Evolutionary conservation across 2,888 invertebrate species (phyloP).

Genomic region (Erebia aethiops): DNA sequence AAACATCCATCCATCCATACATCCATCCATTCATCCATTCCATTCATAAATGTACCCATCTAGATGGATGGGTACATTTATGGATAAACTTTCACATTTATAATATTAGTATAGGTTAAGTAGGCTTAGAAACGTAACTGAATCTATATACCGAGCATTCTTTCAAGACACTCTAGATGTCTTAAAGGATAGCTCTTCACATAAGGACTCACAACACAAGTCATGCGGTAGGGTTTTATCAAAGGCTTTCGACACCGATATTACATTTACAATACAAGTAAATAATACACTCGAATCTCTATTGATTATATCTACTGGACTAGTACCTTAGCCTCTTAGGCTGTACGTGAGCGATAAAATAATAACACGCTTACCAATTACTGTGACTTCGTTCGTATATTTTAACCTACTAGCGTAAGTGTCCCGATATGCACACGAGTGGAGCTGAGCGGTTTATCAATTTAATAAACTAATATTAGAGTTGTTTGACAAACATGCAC

Average conservation of each 20-base stretch:
- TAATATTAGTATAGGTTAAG: too few species aligned
- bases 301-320: neutral
- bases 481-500: too few species aligned
- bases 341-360: conserved; percentile 8
- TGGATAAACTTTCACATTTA: too few species aligned
- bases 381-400: neutral
- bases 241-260: conserved; percentile 26
- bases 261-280: conserved; percentile 43
- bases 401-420: neutral
- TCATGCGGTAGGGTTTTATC: conserved; percentile 7
- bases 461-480: too few species aligned
- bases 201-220: neutral
- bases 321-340: neutral
- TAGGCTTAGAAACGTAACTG: too few species aligned
- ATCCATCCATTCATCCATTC: too few species aligned
- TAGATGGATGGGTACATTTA: too few species aligned
- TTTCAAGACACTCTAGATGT: neutral
- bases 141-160: too few species aligned
- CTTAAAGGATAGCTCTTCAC: neutral
- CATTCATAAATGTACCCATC: too few species aligned
- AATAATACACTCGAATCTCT: conserved; percentile 41
- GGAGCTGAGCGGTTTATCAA: too few species aligned
- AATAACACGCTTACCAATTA: neutral
- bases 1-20: too few species aligned
- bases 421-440: neutral